Evolutionary conservation across 2,113 vertebrate species (phyloP), one percentile per base, ranked within the genome.

Genomic region (Phasianus colchicus): DNA sequence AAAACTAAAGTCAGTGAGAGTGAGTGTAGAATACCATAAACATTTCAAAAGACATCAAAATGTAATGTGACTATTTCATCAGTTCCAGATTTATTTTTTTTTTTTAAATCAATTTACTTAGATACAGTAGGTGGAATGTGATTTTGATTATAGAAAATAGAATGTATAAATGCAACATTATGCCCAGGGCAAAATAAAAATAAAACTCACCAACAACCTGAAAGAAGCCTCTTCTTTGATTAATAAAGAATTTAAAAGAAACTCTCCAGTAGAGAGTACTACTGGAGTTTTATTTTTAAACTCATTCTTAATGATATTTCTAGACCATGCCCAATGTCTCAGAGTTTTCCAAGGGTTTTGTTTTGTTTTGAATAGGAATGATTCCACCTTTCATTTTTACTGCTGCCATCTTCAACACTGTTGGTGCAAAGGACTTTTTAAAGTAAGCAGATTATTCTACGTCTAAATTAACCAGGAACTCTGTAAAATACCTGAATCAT

Each of bases 141-240:
- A 38, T 63, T 17, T 12, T 1, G 0, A 34, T 34, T 34, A 65
- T 2, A 34, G 20, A 32, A 58, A 21, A 38, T 20, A 29, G 0
- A 1, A 6, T 54, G 8, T 45, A 65, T 55, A 66, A 74, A 64
- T 43, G 22, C 22, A 57, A 9, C 3, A 64, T 36, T 38, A 58
- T 9, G 60, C 5, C 45, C 8, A 40, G 7, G 11, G 5, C 0
- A 66, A 43, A 75, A 43, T 11, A 65, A 10, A 50, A 64, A 65
- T 25, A 7, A 61, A 57, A 14, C 5, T 83, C n/a, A 43, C 10
- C 10, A 48, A 48, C 48, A 54, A 4, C 5, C 47, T 64, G 25
- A 50, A 16, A 40, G 10, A 54, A 80, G 5, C 25, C 16, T 47
- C 18, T 58, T 5, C 22, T 43, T 18, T n/a, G 66, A 13, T 8